Evolutionary conservation across 2,888 invertebrate genomes (phyloP).

Genomic region (Beris morrisii): DNA sequence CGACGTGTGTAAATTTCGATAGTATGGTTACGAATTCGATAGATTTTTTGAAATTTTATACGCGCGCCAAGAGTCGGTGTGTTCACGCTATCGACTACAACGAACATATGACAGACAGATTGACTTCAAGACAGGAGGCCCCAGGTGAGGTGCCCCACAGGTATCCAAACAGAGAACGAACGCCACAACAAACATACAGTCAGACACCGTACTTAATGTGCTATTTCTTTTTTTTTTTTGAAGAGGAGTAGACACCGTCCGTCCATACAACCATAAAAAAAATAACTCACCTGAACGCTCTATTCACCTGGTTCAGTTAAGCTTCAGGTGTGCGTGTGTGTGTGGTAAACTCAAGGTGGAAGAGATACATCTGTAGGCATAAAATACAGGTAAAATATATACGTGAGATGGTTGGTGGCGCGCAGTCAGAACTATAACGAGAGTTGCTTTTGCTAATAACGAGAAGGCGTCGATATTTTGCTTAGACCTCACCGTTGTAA

Average conservation of each 20-base stretch:
- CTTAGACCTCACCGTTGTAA: no score
- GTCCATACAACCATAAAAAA: conserved; percentile 9
- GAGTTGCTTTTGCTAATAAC: background rate
- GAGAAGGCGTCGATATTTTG: no score
- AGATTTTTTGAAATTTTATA: background rate
- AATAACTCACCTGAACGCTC: background rate
- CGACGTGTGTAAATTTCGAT: no score
- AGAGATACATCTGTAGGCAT: background rate
- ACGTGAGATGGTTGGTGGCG: conserved; percentile 9
- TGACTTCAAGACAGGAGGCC: conserved; percentile 10
- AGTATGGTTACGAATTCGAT: background rate
- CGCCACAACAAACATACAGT: background rate
- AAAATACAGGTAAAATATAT: background rate
- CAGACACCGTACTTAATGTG: background rate
- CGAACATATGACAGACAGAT: conserved; percentile 22
- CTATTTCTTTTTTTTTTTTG: conserved; percentile 1
- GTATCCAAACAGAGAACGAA: conserved; percentile 1
- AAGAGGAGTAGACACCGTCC: conserved; percentile 28
- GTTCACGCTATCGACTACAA: conserved; percentile 13
- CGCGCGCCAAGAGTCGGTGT: conserved; percentile 2
- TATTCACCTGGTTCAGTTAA: conserved; percentile 6
- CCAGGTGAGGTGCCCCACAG: no score
- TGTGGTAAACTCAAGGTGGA: conserved; percentile 10
- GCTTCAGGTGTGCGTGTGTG: conserved; percentile 21
- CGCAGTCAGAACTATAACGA: conserved; percentile 17